Percentiles rank a stretch among this genome's conserved stretches.
These are phyloP conservation scores for Lamellibrachia columna DNA, from an alignment of 2,888 invertebrate genomes.

Conservation along the genomic window DNA sequence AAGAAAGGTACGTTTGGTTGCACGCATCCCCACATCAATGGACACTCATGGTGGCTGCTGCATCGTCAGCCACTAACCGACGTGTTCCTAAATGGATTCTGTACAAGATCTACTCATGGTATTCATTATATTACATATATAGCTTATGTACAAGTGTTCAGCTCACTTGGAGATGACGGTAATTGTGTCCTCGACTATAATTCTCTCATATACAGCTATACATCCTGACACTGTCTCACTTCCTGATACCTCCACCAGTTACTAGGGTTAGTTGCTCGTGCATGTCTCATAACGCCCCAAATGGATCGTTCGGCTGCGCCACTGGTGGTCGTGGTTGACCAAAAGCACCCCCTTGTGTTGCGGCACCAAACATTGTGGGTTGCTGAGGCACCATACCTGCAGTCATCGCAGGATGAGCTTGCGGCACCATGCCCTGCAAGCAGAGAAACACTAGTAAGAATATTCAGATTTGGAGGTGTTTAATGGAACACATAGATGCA, in stretches of 20 bases:
- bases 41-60: background rate
- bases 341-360: background rate
- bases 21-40: background rate
- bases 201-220: slow-evolving; percentile 16
- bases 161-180: slow-evolving; percentile 6
- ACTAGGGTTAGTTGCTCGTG: background rate
- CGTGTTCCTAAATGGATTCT: background rate
- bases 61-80: background rate
- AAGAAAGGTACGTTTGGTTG: background rate
- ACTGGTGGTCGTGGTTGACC: background rate
- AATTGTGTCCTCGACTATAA: background rate
- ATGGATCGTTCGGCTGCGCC: background rate
- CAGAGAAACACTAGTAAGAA: background rate
- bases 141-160: slow-evolving; percentile 16
- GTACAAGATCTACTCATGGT: background rate
- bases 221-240: background rate
- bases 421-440: background rate
- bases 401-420: background rate
- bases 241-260: slow-evolving; percentile 6
- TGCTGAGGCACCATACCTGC: slow-evolving; percentile 9
- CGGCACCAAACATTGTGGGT: background rate
- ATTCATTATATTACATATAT: slow-evolving; percentile 8
- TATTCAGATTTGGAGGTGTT: background rate
- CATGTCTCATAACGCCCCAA: background rate
- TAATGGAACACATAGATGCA: too few relatives aligned